These are phyloP conservation scores for Charina bottae DNA, from an alignment of 2,113 vertebrate genomes.

Conservation along the genomic window DNA sequence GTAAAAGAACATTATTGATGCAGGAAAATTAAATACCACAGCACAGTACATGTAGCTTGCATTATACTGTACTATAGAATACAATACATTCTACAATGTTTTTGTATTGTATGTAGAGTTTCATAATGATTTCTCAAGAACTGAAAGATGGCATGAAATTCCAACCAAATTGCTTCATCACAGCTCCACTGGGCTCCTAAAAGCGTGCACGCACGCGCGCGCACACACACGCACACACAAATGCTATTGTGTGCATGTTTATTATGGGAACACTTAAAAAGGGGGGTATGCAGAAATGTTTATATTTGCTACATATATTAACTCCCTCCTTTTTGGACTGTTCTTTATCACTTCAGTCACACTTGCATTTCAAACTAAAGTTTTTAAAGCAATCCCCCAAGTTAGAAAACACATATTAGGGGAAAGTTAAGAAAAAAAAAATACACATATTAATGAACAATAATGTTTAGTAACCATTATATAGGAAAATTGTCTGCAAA, in stretches of 20 bases:
- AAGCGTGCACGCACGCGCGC: not conserved
- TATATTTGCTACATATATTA: not conserved
- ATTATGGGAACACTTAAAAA: not conserved
- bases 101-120: not conserved
- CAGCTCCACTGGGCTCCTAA: not conserved
- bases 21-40: not conserved
- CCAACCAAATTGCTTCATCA: not conserved
- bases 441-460: not conserved
- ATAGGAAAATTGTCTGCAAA: not conserved
- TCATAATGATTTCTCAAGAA: not conserved
- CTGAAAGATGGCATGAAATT: not conserved
- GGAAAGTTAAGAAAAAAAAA: not conserved
- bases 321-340: not conserved
- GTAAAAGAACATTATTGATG: constrained; percentile 11
- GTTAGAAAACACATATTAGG: not conserved
- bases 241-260: not conserved
- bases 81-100: not conserved
- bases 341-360: not conserved
- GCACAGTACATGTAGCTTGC: not conserved
- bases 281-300: not conserved
- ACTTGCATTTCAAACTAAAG: not conserved
- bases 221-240: not conserved
- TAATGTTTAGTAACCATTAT: not conserved
- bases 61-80: not conserved
- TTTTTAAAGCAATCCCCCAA: not conserved